Evolutionary conservation across 2,797 vertebrate genomes (phyloP).

Genomic region (Falco rusticolus): DNA sequence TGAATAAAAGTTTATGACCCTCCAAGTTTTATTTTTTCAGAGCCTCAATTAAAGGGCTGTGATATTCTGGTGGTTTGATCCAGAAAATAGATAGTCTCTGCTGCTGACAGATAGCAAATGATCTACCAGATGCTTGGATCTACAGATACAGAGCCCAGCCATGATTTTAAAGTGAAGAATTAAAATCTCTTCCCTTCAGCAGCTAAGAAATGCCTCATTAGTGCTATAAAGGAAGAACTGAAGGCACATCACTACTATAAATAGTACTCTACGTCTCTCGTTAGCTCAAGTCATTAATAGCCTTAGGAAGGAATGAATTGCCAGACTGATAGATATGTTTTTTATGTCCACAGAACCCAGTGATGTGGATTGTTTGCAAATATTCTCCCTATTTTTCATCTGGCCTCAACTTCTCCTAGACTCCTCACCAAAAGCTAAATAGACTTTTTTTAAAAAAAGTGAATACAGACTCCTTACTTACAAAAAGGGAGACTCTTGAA

Average conservation of each 20-base stretch:
- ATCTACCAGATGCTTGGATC: constrained; percentile 35
- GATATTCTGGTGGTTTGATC: constrained; percentile 11
- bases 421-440: not conserved
- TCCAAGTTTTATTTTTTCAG: not conserved
- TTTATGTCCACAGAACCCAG: not conserved
- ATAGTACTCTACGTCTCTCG: not conserved
- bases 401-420: not conserved
- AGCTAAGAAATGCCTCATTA: constrained; percentile 42
- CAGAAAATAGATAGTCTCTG: not conserved
- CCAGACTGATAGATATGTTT: not conserved
- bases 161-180: not conserved
- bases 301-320: not conserved
- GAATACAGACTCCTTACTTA: not conserved
- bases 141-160: not conserved
- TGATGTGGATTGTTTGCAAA: not conserved
- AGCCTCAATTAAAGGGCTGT: not conserved
- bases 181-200: constrained; percentile 27
- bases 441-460: not conserved
- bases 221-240: not conserved
- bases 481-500: not conserved
- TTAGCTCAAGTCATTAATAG: constrained; percentile 17
- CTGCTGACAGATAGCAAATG: constrained; percentile 43
- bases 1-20: not conserved
- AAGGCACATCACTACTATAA: constrained; percentile 11
- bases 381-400: not conserved